These are phyloP conservation scores for Drosophila setifemur DNA, from an alignment of 1,140 invertebrate species.

Conservation along the genomic window DNA sequence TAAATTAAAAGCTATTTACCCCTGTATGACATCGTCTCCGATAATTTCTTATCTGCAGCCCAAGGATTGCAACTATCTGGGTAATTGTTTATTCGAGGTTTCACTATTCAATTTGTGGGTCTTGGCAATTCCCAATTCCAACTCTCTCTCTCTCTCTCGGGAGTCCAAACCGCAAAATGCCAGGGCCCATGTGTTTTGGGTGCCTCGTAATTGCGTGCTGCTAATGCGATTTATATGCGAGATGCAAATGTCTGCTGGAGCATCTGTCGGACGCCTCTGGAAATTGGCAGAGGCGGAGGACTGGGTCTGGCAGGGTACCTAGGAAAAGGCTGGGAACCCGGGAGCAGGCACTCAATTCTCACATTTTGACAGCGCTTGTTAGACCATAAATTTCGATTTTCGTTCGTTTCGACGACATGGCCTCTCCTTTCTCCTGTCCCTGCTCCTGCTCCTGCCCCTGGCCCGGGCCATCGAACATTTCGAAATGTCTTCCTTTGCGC, in stretches of 20 bases:
- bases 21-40: conserved; percentile 6
- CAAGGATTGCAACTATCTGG: conserved; percentile 9
- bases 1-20: conserved; percentile 37
- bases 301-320: no score
- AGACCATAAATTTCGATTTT: conserved; percentile 77
- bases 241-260: conserved; percentile 59
- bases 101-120: background rate
- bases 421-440: background rate
- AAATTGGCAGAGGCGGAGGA: background rate
- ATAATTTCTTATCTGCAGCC: conserved; percentile 53
- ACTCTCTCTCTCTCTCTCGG: no score
- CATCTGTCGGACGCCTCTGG: conserved; percentile 14
- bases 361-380: conserved; percentile 72
- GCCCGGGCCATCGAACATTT: background rate
- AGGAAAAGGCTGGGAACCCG: background rate
- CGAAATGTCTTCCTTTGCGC: conserved; percentile 42
- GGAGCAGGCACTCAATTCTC: conserved; percentile 69
- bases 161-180: background rate
- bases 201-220: conserved; percentile 59
- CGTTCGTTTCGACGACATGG: conserved; percentile 55
- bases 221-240: conserved; percentile 79
- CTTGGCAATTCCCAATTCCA: no score
- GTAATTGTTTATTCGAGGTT: conserved; percentile 23
- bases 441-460: no score
- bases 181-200: conserved; percentile 38